Conservation (phyloP, 1,140 invertebrate species). For the Cydia splendana region DNA sequence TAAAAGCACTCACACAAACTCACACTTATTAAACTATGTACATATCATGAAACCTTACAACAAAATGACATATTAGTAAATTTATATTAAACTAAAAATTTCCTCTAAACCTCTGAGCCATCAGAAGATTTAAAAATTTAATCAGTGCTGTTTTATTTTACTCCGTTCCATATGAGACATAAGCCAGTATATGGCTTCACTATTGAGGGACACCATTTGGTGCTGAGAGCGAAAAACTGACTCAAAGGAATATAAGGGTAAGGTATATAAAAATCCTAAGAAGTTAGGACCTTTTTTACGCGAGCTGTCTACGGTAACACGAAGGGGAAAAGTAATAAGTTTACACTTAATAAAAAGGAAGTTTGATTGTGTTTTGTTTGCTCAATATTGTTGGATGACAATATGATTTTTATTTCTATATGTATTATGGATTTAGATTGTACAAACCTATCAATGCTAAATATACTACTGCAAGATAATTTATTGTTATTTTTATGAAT, state of each 20-base stretch:
- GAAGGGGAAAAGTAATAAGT: slow-evolving; percentile 21
- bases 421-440: too few relatives aligned
- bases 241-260: neutral
- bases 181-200: slow-evolving; percentile 15
- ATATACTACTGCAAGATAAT: too few relatives aligned
- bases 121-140: slow-evolving; percentile 27
- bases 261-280: neutral
- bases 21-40: neutral
- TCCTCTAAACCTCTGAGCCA: neutral
- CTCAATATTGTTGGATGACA: neutral
- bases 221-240: slow-evolving; percentile 2
- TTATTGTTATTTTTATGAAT: too few relatives aligned
- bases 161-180: slow-evolving; percentile 13
- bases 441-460: too few relatives aligned
- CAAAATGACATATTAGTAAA: neutral
- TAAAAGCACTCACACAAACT: too few relatives aligned
- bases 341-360: slow-evolving; percentile 1
- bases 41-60: neutral
- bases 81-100: neutral
- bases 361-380: slow-evolving; percentile 13
- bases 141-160: slow-evolving; percentile 13
- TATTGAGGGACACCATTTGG: slow-evolving; percentile 27
- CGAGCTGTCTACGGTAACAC: neutral
- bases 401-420: neutral
- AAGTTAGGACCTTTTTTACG: neutral